Base-by-base conservation (phyloP, 2,113 vertebrate genomes). In the Macrotus californicus region DNA sequence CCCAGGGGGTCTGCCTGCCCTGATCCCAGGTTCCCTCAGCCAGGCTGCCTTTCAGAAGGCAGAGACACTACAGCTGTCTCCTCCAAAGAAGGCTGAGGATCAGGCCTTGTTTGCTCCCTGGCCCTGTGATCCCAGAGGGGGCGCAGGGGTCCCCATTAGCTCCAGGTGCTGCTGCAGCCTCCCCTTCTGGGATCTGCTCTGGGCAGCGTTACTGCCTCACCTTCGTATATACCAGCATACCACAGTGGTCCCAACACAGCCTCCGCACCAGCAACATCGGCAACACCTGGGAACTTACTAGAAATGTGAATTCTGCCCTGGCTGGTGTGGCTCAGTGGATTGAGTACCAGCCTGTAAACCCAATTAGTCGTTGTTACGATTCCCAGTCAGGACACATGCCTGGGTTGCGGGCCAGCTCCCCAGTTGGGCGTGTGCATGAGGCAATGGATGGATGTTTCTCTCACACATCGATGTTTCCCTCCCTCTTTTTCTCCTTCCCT, bases 171-270 rank as follows among this genome's bases (percentile, higher is more conserved):
- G 69, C 76, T 16, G 66, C n/a, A 15, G 26, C 29, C 39, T 24
- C n/a, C 73, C 7, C 46, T 15, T 21, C 64, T 13, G 0, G 15
- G 73, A 21, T 14, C 75, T n/a, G 24, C 59, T 3, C 15, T 64
- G 41, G 16, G 56, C 16, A 6, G 22, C 13, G 0, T 46, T 43
- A 9, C 15, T 46, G 41, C 54, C n/a, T 24, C 48, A 43, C 59
- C 43, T 61, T 11, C 8, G 15, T 24, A 1, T 0, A 34, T 14
- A 4, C 21, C 39, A 9, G 7, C 24, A 21, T 22, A 18, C 16
- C 9, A 24, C 24, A 26, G 56, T 21, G 56, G 15, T 77, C 61
- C 90, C 46, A 52, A 31, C 19, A 2, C 7, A 0, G 39, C 18
- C 34, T 34, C 43, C 18, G 9, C 24, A 43, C 43, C 41, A 21